These are phyloP conservation scores for Erpobdella octoculata DNA, from an alignment of 2,888 invertebrate species.

Conservation along the genomic window DNA sequence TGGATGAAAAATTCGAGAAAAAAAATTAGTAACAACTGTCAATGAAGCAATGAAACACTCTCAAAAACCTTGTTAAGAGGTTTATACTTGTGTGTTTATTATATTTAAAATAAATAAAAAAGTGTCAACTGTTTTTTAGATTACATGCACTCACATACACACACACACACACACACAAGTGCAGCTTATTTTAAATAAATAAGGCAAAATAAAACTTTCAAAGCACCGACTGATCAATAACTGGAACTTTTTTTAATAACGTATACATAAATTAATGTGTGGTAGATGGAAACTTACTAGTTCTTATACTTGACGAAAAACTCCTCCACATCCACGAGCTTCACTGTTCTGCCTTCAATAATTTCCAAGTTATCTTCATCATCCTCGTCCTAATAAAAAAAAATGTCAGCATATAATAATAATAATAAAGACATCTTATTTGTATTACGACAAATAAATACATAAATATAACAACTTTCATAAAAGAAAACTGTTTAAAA, in stretches of 20 bases:
- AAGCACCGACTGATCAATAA: no score
- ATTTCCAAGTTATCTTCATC: conserved; percentile 6
- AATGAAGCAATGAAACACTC: neutral
- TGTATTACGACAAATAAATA: neutral
- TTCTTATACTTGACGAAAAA: conserved; percentile 56
- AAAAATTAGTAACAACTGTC: neutral
- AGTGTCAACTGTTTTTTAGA: neutral
- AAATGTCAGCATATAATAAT: neutral
- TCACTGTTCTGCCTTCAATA: conserved; percentile 5
- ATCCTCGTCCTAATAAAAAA: neutral
- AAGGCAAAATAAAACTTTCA: no score
- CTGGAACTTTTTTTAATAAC: no score
- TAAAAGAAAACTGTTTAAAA: neutral
- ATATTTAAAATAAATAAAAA: neutral
- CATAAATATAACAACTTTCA: neutral
- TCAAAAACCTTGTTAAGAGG: no score
- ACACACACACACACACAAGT: no score
- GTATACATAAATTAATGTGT: no score
- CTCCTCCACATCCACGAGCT: conserved; percentile 46
- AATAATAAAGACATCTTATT: neutral
- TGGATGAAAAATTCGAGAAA: conserved; percentile 37
- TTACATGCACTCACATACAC: neutral
- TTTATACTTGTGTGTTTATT: no score
- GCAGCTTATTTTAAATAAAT: no score
- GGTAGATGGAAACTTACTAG: conserved; percentile 49